phyloP scores from a whole-genome alignment of 2,888 invertebrate species.

The Tetragonula carbonaria region DNA sequence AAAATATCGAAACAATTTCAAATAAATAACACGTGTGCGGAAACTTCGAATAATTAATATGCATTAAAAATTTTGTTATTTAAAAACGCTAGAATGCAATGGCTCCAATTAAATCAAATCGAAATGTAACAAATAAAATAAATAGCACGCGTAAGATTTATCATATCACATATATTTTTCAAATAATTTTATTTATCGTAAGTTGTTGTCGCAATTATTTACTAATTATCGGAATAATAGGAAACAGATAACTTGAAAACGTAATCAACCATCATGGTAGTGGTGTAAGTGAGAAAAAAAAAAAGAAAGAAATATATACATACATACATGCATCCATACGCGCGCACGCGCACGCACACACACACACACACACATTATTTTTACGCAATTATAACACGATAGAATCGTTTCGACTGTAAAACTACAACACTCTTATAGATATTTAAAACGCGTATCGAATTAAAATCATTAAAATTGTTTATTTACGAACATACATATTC shows the following conservation, averaged over 20 bases:
- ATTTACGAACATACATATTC: slow-evolving; percentile 57
- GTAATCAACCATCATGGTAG: slow-evolving; percentile 54
- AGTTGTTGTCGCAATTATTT: slow-evolving; percentile 35
- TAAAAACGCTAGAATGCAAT: slow-evolving; percentile 1
- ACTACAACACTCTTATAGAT: slow-evolving; percentile 33
- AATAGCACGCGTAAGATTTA: background rate
- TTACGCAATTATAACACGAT: slow-evolving; percentile 41
- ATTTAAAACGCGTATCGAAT: slow-evolving; percentile 45
- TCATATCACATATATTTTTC: background rate
- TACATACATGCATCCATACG: background rate
- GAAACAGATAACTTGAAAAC: slow-evolving; percentile 59
- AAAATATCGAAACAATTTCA: background rate
- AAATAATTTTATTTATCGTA: slow-evolving; percentile 18
- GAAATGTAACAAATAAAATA: background rate
- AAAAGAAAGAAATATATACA: slow-evolving; percentile 15
- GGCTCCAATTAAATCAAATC: slow-evolving; percentile 13
- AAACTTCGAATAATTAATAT: background rate
- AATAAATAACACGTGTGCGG: background rate
- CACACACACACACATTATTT: background rate
- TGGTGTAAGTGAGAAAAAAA: slow-evolving; percentile 13
- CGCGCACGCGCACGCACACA: background rate
- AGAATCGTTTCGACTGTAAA: slow-evolving; percentile 22
- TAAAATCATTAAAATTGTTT: slow-evolving; percentile 54
- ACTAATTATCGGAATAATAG: slow-evolving; percentile 53
- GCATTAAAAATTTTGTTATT: background rate